Conservation (phyloP, 2,797 vertebrate species). For the Triplophysa yarkandensis region DNA sequence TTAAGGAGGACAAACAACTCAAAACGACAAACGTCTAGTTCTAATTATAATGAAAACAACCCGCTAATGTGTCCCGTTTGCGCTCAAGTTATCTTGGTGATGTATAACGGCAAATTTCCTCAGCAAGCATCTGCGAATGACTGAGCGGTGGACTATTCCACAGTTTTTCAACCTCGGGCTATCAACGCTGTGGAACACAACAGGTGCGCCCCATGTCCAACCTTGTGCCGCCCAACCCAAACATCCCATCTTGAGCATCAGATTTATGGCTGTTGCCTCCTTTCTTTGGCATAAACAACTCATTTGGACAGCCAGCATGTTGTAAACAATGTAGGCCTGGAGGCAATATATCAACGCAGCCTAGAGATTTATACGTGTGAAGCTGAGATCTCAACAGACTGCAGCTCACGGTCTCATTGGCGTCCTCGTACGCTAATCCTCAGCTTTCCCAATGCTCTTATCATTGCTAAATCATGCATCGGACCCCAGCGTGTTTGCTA, state of each 20-base stretch:
- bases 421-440: conserved; percentile 35
- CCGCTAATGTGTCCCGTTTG: conserved; percentile 29
- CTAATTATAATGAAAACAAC: conserved; percentile 42
- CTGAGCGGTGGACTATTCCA: not conserved
- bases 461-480: conserved; percentile 51
- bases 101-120: conserved; percentile 41
- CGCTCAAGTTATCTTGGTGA: conserved; percentile 19
- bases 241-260: conserved; percentile 39
- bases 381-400: conserved; percentile 30
- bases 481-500: conserved; percentile 35
- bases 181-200: conserved; percentile 14
- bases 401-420: conserved; percentile 16
- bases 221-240: conserved; percentile 36
- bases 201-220: conserved; percentile 31
- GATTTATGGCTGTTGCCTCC: conserved; percentile 43
- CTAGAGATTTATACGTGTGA: conserved; percentile 33
- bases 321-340: conserved; percentile 41
- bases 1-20: conserved; percentile 41
- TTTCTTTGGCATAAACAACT: conserved; percentile 49
- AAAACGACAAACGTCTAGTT: not conserved
- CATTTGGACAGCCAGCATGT: conserved; percentile 45
- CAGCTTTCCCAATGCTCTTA: conserved; percentile 43
- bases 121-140: conserved; percentile 12
- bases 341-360: conserved; percentile 37
- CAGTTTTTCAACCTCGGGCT: conserved; percentile 25